Evolutionary conservation across 2,113 vertebrate species (phyloP).

Genomic region (Spea bombifrons): DNA sequence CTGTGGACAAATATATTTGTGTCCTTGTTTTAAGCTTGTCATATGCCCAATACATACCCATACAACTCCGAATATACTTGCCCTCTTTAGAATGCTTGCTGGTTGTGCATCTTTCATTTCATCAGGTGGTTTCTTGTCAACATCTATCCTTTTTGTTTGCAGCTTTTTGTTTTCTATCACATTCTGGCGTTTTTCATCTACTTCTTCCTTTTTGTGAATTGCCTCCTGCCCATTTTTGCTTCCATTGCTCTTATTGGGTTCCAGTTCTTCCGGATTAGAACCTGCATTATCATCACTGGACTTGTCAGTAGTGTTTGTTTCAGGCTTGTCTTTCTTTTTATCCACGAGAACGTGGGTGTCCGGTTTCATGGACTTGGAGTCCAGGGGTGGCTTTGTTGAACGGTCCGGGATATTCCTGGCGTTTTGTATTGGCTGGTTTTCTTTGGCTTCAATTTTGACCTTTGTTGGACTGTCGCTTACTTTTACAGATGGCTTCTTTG

Average conservation of each 20-base stretch:
- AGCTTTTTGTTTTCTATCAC: constrained; percentile 60
- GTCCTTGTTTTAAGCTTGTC: too few species aligned
- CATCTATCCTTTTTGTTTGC: constrained; percentile 63
- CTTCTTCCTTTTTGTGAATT: constrained; percentile 66
- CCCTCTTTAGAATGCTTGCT: constrained; percentile 63
- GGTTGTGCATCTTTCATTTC: constrained; percentile 57
- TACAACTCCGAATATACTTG: constrained; percentile 41
- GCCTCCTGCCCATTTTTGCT: constrained; percentile 60
- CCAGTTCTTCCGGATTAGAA: constrained; percentile 54
- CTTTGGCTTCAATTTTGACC: constrained; percentile 59
- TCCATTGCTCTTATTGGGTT: constrained; percentile 59
- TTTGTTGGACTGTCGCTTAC: constrained; percentile 62
- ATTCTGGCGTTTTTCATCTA: constrained; percentile 54
- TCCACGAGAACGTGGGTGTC: constrained; percentile 77
- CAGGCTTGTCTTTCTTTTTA: constrained; percentile 63
- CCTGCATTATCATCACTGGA: constrained; percentile 58
- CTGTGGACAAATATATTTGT: too few species aligned
- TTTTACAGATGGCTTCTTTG: constrained; percentile 80
- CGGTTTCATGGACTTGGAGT: constrained; percentile 67
- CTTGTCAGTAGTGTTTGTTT: constrained; percentile 57
- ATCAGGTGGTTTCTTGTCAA: constrained; percentile 60
- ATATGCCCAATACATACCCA: too few species aligned
- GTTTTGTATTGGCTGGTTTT: constrained; percentile 62
- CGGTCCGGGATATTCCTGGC: constrained; percentile 74
- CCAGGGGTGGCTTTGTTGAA: constrained; percentile 73